Conservation (phyloP, 2,888 invertebrate genomes). For the Macroteleia sp. region DNA sequence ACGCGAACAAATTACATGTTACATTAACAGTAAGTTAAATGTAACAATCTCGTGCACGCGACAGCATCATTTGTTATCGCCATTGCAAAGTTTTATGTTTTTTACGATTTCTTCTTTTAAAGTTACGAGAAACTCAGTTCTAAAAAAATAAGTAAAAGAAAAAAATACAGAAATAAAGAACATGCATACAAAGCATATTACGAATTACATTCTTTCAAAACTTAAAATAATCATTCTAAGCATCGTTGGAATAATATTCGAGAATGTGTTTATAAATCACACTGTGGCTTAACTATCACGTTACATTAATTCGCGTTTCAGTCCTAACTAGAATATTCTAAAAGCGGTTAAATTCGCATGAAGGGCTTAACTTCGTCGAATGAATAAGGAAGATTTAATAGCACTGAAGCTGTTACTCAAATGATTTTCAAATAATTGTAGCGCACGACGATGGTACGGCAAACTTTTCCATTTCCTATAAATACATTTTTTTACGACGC, state of each 20-base stretch:
- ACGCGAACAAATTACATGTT: conserved; percentile 47
- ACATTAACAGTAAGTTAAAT: conserved; percentile 47
- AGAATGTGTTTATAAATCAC: too few species aligned
- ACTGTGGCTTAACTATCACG: conserved; percentile 14
- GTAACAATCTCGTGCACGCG: conserved; percentile 50
- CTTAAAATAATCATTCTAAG: too few species aligned
- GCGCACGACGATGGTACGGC: conserved; percentile 1
- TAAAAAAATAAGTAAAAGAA: not conserved
- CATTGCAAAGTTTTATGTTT: conserved; percentile 17
- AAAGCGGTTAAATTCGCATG: conserved; percentile 26
- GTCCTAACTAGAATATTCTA: conserved; percentile 23
- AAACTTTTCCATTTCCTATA: conserved; percentile 46
- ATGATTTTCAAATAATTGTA: conserved; percentile 38
- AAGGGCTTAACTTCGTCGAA: conserved; percentile 31
- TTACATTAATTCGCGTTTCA: conserved; percentile 37
- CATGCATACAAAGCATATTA: not conserved
- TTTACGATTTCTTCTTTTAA: conserved; percentile 5
- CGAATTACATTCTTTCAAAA: too few species aligned
- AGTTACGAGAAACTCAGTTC: not conserved
- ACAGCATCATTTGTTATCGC: conserved; percentile 42
- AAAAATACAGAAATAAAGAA: too few species aligned
- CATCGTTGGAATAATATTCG: too few species aligned
- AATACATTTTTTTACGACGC: conserved; percentile 61
- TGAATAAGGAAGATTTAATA: conserved; percentile 40
- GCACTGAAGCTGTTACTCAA: conserved; percentile 20